Evolutionary conservation across 2,797 vertebrate species (phyloP), one percentile per base, ranked within the genome.

Genomic region (Threskiornis aethiopicus): DNA sequence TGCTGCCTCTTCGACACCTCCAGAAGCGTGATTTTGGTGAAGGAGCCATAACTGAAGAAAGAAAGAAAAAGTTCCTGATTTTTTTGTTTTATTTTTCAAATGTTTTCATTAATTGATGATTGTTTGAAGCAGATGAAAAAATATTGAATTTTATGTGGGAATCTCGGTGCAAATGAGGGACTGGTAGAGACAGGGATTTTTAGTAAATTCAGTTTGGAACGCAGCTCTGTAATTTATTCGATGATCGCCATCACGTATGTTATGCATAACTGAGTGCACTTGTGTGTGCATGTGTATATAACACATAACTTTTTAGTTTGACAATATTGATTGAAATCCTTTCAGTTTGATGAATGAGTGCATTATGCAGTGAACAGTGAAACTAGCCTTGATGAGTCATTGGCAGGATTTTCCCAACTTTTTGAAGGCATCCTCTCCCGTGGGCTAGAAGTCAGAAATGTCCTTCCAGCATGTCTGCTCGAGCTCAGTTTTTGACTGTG

Each of bases 331-430:
- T 61, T 85, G 57, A 93, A 94, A 85, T 39, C 61, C 86, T 82
- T 78, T 85, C 26, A 26, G 59, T 80, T 78, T 96, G 94, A 95
- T 85, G 90, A 65, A 85, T 75, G 89, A 77, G 52, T 54, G 64
- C 67, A 65, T 83, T 78, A 69, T 62, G 86, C 90, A 93, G 70
- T n/a, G 66, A 94, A 57, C 55, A 89, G 75, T 83, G 67, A 92
- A 96, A 93, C 41, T 59, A 64, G 44, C 44, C 67, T 57, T 83
- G 91, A 75, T 92, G 86, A 94, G 84, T 62, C 90, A 87, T 10
- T 92, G 78, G 75, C 71, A 91, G 78, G 90, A 87, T 93, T 89
- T 94, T 93, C 89, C 84, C 75, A 83, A 24, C 71, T 89, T 93
- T 96, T 51, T 93, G 76, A 92, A 96, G 92, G 75, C 64, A n/a